phyloP scores from a whole-genome alignment of 2,113 vertebrate genomes.

The Crotalus viridis region DNA sequence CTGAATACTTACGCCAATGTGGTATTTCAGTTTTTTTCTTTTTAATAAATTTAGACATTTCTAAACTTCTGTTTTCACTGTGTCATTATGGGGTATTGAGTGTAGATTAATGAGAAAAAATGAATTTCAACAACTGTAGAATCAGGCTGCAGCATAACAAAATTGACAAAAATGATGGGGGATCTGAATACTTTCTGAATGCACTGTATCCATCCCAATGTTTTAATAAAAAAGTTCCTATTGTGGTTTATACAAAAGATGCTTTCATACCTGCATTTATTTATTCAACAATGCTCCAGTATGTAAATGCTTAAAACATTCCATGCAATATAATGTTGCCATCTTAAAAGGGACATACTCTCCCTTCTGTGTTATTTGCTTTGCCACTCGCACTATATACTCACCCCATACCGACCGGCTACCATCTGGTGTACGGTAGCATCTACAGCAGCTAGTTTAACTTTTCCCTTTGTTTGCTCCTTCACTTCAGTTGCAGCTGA shows the following conservation, averaged over 20 bases:
- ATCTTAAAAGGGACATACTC: background rate
- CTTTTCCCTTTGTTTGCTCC: constrained; percentile 91
- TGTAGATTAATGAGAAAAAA: no score
- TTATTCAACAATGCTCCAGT: background rate
- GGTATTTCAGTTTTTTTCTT: no score
- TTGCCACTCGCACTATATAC: constrained; percentile 28
- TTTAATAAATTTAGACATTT: no score
- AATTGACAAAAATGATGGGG: no score
- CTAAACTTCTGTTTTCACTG: no score
- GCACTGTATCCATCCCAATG: no score
- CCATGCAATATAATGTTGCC: background rate
- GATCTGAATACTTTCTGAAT: no score
- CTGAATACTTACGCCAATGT: no score
- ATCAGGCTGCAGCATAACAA: no score
- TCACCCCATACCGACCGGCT: constrained; percentile 85
- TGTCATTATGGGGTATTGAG: no score
- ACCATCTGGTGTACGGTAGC: constrained; percentile 86
- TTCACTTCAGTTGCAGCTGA: constrained; percentile 88
- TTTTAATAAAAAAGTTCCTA: background rate
- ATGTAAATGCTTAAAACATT: background rate
- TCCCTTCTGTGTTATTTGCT: background rate
- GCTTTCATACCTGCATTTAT: background rate
- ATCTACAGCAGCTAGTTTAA: constrained; percentile 90
- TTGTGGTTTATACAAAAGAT: background rate
- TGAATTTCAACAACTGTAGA: no score